phyloP scores from a whole-genome alignment of 2,888 invertebrate genomes.

The Serrognathus titanus region DNA sequence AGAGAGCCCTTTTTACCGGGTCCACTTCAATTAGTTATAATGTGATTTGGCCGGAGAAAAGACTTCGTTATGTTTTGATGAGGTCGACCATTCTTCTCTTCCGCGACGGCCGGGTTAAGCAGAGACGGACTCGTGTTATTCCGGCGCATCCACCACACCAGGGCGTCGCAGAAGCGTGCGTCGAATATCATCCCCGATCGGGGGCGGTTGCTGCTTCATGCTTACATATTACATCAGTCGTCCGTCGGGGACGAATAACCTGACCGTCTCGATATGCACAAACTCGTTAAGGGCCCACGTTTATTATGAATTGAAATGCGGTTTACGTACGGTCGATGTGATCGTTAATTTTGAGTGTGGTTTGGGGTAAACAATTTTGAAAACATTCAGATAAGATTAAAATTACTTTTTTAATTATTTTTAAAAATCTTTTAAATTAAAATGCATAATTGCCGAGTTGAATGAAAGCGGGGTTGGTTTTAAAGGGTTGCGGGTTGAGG shows the following conservation, averaged over 20 bases:
- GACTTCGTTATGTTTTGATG: slow-evolving; percentile 49
- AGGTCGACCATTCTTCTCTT: slow-evolving; percentile 44
- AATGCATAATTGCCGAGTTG: too few relatives aligned
- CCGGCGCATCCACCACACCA: slow-evolving; percentile 8
- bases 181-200: slow-evolving; percentile 10
- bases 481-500: too few relatives aligned
- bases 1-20: slow-evolving; percentile 26
- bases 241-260: slow-evolving; percentile 13
- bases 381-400: too few relatives aligned
- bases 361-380: too few relatives aligned
- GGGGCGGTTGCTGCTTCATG: slow-evolving; percentile 8
- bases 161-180: slow-evolving; percentile 8
- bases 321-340: neutral
- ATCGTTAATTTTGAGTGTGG: neutral
- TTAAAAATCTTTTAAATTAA: too few relatives aligned
- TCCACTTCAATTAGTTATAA: slow-evolving; percentile 49
- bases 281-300: slow-evolving; percentile 29
- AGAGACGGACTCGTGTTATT: slow-evolving; percentile 6
- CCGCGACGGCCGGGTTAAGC: slow-evolving; percentile 13
- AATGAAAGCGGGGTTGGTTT: too few relatives aligned
- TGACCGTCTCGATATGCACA: slow-evolving; percentile 26
- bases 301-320: neutral
- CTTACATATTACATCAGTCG: slow-evolving; percentile 19
- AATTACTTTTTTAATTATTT: too few relatives aligned
- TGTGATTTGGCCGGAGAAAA: slow-evolving; percentile 48